A percentile compares a stretch with the other conserved stretches of the same genome.
Evolutionary conservation across 2,797 vertebrate species (phyloP).

Genomic region (Knipowitschia caucasica): DNA sequence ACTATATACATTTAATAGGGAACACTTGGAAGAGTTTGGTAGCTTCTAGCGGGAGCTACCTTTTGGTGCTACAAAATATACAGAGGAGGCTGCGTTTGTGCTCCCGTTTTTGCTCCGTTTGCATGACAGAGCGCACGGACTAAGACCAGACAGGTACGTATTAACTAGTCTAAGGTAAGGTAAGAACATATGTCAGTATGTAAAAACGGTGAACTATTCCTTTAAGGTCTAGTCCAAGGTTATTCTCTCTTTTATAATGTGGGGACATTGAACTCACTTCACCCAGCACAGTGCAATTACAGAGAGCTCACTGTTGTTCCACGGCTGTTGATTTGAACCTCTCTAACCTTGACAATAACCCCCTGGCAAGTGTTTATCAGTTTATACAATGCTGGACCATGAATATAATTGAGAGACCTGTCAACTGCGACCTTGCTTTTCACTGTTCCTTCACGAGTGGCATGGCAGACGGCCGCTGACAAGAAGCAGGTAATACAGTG

Average conservation of each 20-base stretch:
- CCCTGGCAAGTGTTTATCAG: neutral
- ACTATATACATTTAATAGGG: too few relatives aligned
- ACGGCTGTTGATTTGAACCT: conserved; percentile 2
- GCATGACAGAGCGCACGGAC: too few relatives aligned
- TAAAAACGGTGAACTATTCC: too few relatives aligned
- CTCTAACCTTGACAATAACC: conserved; percentile 24
- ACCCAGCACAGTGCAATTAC: conserved; percentile 18
- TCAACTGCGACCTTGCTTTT: conserved; percentile 5
- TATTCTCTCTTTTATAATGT: conserved; percentile 11
- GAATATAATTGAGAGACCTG: conserved; percentile 5
- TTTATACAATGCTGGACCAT: neutral
- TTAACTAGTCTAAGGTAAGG: too few relatives aligned
- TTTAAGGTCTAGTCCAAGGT: neutral
- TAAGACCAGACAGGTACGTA: too few relatives aligned
- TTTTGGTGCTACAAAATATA: too few relatives aligned
- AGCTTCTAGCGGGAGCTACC: too few relatives aligned
- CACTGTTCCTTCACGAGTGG: conserved; percentile 15
- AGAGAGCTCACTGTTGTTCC: conserved; percentile 13
- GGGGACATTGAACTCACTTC: conserved; percentile 19
- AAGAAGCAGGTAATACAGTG: conserved; percentile 50
- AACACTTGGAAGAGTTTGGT: too few relatives aligned
- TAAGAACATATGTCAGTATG: too few relatives aligned
- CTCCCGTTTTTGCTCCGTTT: too few relatives aligned
- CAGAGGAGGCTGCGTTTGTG: too few relatives aligned
- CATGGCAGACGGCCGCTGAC: conserved; percentile 11